These are phyloP conservation scores for Polyommatus iphigenia DNA, from an alignment of 2,888 invertebrate genomes.

Conservation along the genomic window DNA sequence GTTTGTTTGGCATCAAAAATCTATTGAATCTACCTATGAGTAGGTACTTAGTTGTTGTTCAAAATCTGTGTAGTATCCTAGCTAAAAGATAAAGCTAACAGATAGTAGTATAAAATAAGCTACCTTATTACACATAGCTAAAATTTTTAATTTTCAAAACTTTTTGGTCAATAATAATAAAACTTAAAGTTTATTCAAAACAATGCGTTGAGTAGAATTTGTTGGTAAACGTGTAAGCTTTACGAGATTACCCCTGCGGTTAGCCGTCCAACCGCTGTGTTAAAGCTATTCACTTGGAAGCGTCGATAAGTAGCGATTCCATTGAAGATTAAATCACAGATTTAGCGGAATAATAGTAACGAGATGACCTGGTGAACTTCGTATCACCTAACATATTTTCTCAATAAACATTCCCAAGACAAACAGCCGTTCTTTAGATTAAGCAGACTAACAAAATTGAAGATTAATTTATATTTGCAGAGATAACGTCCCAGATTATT, in stretches of 20 bases:
- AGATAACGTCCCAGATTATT: no score
- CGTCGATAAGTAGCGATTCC: background rate
- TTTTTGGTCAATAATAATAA: background rate
- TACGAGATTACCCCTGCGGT: conserved; percentile 17
- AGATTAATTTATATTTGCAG: no score
- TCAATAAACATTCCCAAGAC: no score
- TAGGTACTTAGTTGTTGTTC: background rate
- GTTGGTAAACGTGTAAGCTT: conserved; percentile 5
- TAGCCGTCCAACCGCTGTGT: conserved; percentile 9
- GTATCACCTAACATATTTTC: no score
- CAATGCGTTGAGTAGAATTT: background rate
- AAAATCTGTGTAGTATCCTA: no score
- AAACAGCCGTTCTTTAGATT: no score
- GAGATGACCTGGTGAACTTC: no score
- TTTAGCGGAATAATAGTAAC: background rate
- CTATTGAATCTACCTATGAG: background rate
- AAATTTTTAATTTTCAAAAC: background rate
- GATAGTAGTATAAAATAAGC: no score
- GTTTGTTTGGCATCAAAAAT: background rate
- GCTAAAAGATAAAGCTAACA: no score
- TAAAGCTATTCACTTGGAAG: conserved; percentile 17
- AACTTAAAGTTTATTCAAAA: background rate
- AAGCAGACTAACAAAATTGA: no score
- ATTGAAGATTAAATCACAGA: conserved; percentile 5
- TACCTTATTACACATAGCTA: no score